These are phyloP conservation scores for Rhabdomys dilectus DNA, from an alignment of 2,113 vertebrate species.

Conservation along the genomic window DNA sequence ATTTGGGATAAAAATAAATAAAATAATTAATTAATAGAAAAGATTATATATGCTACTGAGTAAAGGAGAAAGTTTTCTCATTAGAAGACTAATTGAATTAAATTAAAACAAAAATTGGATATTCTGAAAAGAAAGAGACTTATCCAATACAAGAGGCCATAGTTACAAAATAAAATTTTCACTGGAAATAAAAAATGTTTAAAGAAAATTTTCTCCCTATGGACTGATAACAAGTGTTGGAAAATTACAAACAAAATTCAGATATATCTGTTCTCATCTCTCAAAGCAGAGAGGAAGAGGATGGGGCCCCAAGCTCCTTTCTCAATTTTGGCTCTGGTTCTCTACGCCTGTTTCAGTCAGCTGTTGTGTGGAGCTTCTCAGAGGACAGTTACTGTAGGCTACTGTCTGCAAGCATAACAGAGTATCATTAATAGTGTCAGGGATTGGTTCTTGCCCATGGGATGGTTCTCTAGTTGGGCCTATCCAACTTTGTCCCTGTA, in stretches of 20 bases:
- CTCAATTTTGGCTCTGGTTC: no score
- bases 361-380: no score
- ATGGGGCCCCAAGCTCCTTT: not conserved
- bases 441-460: no score
- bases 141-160: not conserved
- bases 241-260: not conserved
- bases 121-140: not conserved
- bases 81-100: not conserved
- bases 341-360: no score
- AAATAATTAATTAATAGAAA: not conserved
- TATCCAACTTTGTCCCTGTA: no score
- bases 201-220: not conserved
- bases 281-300: not conserved
- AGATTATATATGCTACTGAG: not conserved
- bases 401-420: no score
- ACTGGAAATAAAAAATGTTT: not conserved
- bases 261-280: not conserved
- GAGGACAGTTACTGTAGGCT: no score
- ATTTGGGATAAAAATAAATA: no score
- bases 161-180: not conserved
- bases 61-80: not conserved
- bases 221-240: not conserved
- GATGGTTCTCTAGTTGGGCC: no score
- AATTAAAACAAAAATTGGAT: constrained; percentile 4
- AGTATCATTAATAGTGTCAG: no score